Percentiles rank a stretch among this genome's conserved stretches.
These are phyloP conservation scores for Amniataba percoides DNA, from an alignment of 2,797 vertebrate species.

Conservation along the genomic window DNA sequence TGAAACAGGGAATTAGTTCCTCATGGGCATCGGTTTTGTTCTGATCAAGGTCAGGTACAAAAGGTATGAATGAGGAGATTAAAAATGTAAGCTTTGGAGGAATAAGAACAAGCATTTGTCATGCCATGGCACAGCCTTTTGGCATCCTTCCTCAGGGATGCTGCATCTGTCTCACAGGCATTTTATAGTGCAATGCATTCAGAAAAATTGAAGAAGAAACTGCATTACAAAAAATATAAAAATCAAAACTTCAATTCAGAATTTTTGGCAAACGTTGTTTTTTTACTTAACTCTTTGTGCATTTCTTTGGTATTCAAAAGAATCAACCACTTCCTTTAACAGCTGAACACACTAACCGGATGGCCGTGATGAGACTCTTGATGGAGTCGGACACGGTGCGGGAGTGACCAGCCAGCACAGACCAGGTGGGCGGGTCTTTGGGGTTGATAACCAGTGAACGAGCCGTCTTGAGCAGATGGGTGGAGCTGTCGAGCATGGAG, in stretches of 20 bases:
- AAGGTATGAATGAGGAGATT: conserved; percentile 51
- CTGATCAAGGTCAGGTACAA: conserved; percentile 59
- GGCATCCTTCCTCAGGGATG: conserved; percentile 12
- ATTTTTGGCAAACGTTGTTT: neutral
- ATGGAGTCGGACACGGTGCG: conserved; percentile 98
- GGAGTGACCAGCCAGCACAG: conserved; percentile 95
- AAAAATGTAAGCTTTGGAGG: conserved; percentile 29
- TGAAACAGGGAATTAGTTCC: conserved; percentile 34
- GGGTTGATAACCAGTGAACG: conserved; percentile 97
- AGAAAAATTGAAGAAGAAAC: conserved; percentile 3
- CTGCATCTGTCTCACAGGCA: neutral
- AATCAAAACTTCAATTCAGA: neutral
- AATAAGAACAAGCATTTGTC: conserved; percentile 30
- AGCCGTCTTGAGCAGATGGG: conserved; percentile 92
- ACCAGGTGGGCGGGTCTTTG: conserved; percentile 98
- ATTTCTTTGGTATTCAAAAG: too few relatives aligned
- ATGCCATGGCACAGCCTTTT: neutral
- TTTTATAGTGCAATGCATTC: conserved; percentile 2
- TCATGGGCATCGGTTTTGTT: conserved; percentile 50
- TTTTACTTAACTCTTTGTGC: neutral
- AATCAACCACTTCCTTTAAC: too few relatives aligned
- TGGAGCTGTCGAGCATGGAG: conserved; percentile 97
- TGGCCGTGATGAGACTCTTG: conserved; percentile 98
- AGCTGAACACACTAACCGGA: conserved; percentile 85
- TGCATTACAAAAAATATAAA: neutral